phyloP scores from a whole-genome alignment of 1,140 invertebrate genomes.

The Mizuhopecten yessoensis region DNA sequence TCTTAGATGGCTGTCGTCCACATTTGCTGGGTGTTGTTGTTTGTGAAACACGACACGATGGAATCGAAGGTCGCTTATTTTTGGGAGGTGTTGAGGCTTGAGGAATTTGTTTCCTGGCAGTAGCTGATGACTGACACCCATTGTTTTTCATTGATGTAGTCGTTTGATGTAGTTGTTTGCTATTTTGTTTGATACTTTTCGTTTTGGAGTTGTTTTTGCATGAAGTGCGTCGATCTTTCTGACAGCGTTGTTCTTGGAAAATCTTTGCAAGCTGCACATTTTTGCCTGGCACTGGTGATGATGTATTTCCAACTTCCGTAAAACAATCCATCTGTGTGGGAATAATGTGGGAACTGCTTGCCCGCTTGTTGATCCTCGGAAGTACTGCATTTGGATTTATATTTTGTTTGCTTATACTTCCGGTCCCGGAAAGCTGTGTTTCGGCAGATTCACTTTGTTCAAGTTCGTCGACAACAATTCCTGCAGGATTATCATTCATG shows the following conservation, averaged over 20 bases:
- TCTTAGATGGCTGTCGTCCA: not conserved
- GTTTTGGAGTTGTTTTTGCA: not conserved
- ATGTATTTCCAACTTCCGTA: not conserved
- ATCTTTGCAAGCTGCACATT: not conserved
- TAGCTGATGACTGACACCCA: not conserved
- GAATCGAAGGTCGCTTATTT: not conserved
- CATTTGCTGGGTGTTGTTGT: not conserved
- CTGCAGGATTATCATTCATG: not conserved
- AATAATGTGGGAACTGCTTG: not conserved
- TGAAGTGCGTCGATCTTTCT: not conserved
- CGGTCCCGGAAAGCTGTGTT: not conserved
- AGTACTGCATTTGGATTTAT: constrained; percentile 49
- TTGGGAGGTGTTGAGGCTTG: not conserved
- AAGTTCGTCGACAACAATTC: not conserved
- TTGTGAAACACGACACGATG: not conserved
- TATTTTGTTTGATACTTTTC: not conserved
- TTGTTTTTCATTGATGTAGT: not conserved
- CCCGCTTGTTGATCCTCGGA: not conserved
- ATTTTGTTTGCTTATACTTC: constrained; percentile 39
- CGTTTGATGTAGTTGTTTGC: not conserved
- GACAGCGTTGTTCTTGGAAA: not conserved
- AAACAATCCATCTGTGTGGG: constrained; percentile 2
- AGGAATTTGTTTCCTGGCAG: not conserved
- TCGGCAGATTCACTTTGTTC: not conserved
- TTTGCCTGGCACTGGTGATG: not conserved